Base-by-base conservation (phyloP, 2,888 invertebrate species). In the Drosophila mimica region DNA sequence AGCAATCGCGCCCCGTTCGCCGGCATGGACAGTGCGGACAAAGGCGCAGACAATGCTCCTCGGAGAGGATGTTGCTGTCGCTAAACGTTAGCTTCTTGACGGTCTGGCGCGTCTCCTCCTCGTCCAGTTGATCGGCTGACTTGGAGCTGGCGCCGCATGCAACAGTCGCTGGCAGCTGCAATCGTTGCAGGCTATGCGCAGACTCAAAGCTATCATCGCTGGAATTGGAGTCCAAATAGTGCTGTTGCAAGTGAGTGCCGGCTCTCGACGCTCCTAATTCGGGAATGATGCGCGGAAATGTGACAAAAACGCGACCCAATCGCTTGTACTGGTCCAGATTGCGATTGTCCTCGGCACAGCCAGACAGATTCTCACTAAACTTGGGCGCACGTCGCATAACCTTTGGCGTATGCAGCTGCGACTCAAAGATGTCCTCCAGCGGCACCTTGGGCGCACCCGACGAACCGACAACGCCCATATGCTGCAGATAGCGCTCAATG, bases 331-430 rank as follows among this genome's bases (percentile, higher is more conserved):
- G 94, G 72, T 94, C 93, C 58, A 95, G 91, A 70, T 94, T 95
- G 82, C 94, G 94, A 43, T 94, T 94, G 83, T 96, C 95, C 87
- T 96, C 95, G 53, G 95, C 95, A 89, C 95, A 95, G 30, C 94
- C 95, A 40, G 95, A 94, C 52, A 96, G 92, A 89, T 95, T 95
- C 79, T 95, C 95, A 53, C 94, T 94, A 68, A 96, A 95, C 86
- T 95, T 96, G 0, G 95, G 95, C 1, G 95, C 95, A 28, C 95
- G 93, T 46, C 95, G 93, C 94, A 96, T 94, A 30, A 95, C 94
- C 81, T 94, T 94, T 0, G 95, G 94, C 17, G 95, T 94, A 70
- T 93, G 93, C 75, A 94, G 69, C 70, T 94, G 94, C 40, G 94
- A 94, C 74, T 94, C 94, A 31, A 90, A 92, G 17, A 93, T 92